Percentiles rank a stretch among this genome's conserved stretches.
Conservation (phyloP, 2,797 vertebrate species). For the Antrozous pallidus region DNA sequence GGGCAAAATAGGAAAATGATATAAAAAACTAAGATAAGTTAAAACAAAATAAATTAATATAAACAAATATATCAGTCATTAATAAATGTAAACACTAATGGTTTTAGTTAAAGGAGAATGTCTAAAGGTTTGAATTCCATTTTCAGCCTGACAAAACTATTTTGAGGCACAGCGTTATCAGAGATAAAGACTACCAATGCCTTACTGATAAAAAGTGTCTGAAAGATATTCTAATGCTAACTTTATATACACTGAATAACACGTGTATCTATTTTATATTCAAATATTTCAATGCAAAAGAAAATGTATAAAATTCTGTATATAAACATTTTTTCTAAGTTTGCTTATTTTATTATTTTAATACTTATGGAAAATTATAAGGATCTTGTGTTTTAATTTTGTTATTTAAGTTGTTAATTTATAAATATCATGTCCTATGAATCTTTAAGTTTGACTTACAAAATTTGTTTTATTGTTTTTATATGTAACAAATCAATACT, state of each 20-base stretch:
- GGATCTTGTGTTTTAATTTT: not conserved
- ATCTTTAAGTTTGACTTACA: not conserved
- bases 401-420: not conserved
- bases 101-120: not conserved
- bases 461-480: not conserved
- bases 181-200: not conserved
- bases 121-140: not conserved
- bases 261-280: not conserved
- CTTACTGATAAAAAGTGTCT: not conserved
- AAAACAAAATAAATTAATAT: not conserved
- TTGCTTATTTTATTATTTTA: not conserved
- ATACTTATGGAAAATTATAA: not conserved
- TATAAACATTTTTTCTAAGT: not conserved
- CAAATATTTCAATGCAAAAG: not conserved
- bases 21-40: not conserved
- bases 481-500: not conserved
- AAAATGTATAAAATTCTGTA: not conserved
- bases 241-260: not conserved
- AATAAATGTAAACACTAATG: not conserved
- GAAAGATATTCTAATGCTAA: not conserved
- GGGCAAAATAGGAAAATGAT: not conserved
- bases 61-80: not conserved
- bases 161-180: not conserved
- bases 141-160: not conserved
- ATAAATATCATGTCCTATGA: not conserved